Conservation (phyloP, 2,797 vertebrate genomes). For the Danio kyathit region DNA sequence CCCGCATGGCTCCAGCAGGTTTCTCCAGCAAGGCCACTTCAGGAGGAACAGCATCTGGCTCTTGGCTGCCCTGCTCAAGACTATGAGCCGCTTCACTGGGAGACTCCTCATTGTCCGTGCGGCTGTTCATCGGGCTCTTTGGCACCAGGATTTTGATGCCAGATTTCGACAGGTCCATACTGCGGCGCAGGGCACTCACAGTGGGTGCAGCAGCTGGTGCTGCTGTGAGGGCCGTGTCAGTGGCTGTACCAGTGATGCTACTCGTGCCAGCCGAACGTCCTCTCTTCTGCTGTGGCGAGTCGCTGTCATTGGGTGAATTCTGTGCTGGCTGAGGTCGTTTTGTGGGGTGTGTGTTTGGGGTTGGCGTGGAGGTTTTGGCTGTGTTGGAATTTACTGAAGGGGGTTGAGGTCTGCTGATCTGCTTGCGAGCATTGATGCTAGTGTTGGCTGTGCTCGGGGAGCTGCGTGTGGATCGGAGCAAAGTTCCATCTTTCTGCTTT, state of each 20-base stretch:
- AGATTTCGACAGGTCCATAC: constrained; percentile 91
- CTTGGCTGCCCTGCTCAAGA: constrained; percentile 86
- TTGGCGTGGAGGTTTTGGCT: constrained; percentile 21
- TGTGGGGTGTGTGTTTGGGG: constrained; percentile 16
- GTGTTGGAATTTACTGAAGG: background rate
- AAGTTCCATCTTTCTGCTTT: constrained; percentile 78
- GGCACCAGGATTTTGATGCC: constrained; percentile 98
- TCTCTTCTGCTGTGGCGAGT: constrained; percentile 75
- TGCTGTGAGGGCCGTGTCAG: background rate
- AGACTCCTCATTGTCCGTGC: constrained; percentile 86
- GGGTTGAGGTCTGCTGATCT: constrained; percentile 79
- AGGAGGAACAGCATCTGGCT: constrained; percentile 88
- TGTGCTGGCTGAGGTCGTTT: constrained; percentile 44
- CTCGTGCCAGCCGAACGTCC: constrained; percentile 70
- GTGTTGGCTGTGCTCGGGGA: constrained; percentile 79
- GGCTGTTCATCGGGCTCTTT: constrained; percentile 93
- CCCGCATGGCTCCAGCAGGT: constrained; percentile 83
- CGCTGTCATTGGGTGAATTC: constrained; percentile 60
- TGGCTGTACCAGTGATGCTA: background rate
- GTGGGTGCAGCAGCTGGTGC: constrained; percentile 69
- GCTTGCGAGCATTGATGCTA: constrained; percentile 82
- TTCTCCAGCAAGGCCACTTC: constrained; percentile 92
- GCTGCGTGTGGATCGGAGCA: constrained; percentile 87
- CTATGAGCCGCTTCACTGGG: constrained; percentile 89
- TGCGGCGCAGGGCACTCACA: constrained; percentile 81